A percentile compares a stretch with the other conserved stretches of the same genome.
Conservation (phyloP, 1,140 invertebrate species). For the Heterodera schachtii region DNA sequence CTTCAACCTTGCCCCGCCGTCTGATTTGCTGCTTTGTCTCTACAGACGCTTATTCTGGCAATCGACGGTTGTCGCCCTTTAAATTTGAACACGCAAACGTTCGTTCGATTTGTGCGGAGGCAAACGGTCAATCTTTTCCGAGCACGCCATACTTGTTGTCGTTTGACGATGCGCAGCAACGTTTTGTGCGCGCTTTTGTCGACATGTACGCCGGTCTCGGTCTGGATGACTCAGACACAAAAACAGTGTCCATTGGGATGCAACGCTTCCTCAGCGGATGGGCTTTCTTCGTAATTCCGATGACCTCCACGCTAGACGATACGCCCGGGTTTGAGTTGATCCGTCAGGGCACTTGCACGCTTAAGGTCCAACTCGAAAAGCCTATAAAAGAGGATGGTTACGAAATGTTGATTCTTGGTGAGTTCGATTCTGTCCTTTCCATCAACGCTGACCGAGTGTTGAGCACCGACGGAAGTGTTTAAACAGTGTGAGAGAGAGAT, state of each 20-base stretch:
- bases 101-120: conserved; percentile 26
- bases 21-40: conserved; percentile 30
- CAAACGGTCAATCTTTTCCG: conserved; percentile 30
- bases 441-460: conserved; percentile 35
- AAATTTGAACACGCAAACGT: conserved; percentile 39
- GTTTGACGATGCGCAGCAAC: neutral
- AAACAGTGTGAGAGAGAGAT: neutral
- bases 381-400: conserved; percentile 13
- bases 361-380: conserved; percentile 16
- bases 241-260: conserved; percentile 33
- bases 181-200: conserved; percentile 35
- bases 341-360: conserved; percentile 33
- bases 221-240: conserved; percentile 10
- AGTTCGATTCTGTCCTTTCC: conserved; percentile 39
- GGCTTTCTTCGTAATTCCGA: conserved; percentile 39
- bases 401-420: conserved; percentile 32
- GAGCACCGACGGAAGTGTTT: conserved; percentile 32
- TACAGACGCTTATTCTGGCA: conserved; percentile 7
- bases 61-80: conserved; percentile 11
- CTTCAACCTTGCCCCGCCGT: neutral
- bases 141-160: conserved; percentile 16
- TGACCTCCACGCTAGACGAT: conserved; percentile 33
- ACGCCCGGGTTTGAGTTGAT: conserved; percentile 33
- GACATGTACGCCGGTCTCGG: conserved; percentile 34
- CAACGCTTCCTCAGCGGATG: conserved; percentile 32